Evolutionary conservation across 2,888 invertebrate species (phyloP), one percentile per base, ranked within the genome.

Genomic region (Onthophagus sagittarius): DNA sequence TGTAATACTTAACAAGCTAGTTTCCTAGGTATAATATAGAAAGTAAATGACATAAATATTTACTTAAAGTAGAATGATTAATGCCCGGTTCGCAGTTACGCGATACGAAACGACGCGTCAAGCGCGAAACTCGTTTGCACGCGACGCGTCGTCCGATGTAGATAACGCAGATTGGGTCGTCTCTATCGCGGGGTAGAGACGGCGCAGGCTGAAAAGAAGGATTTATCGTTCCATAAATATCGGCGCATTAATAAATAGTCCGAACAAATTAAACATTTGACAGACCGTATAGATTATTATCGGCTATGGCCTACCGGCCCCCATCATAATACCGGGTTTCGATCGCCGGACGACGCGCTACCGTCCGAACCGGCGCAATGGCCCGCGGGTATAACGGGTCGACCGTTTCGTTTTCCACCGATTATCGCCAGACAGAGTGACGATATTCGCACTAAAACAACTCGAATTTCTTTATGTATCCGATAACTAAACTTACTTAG

Each of bases 191-290:
- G 65, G 72, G 23, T 23, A 23, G 23, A 23, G 76, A 53, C 39
- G 78, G 77, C 78, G 74, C 75, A 73, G 74, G 74, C 76, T 75
- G 78, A 23, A 23, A 23, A 7, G 39, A 11, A 53, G 4, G 76
- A 81, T 81, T 81, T 81, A 81, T 80, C 79, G 73, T 76, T 76
- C 77, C 81, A 81, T 81, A 82, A 82, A 82, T 82, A 82, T 81
- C 78, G 79, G 78, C 39, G 80, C 81, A 81, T 82, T 82, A 82
- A 83, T 83, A 83, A 83, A 83, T 83, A 83, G 79, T 82, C 81
- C 76, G 80, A 81, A 80, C 81, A 83, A 83, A 83, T 83, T 83
- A 83, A 83, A 82, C 81, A 82, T 81, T 81, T 82, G 83, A 83
- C 82, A 82, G 82, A 80, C 79, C 79, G 79, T 81, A 82, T 81